Percentiles rank a stretch among this genome's conserved stretches.
phyloP scores from a whole-genome alignment of 2,888 invertebrate genomes.

The Phrixothrix hirtus region DNA sequence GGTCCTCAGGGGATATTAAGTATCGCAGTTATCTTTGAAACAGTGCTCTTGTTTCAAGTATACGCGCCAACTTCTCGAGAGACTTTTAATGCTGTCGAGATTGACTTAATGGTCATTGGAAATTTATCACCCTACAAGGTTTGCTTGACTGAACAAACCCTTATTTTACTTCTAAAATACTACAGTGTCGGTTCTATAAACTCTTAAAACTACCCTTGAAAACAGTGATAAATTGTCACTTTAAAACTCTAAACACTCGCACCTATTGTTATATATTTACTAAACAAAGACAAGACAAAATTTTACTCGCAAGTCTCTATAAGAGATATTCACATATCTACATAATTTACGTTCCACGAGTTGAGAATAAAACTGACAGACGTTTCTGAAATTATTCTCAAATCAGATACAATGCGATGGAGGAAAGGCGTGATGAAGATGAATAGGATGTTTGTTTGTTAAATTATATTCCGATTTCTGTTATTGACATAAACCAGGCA shows the following conservation, averaged over 20 bases:
- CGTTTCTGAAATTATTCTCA: too few relatives aligned
- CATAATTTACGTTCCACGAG: too few relatives aligned
- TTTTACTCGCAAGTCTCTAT: background rate
- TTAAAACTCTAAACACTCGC: conserved; percentile 6
- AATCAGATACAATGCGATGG: background rate
- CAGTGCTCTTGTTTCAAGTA: conserved; percentile 32
- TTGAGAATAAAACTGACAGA: too few relatives aligned
- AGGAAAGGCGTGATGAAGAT: background rate
- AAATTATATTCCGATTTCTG: background rate
- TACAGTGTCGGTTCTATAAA: conserved; percentile 17
- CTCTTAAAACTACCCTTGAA: conserved; percentile 20
- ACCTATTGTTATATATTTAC: conserved; percentile 13
- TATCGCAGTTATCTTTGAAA: conserved; percentile 32
- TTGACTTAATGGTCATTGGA: conserved; percentile 40
- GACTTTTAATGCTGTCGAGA: conserved; percentile 38
- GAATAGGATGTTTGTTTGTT: background rate
- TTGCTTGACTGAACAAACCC: conserved; percentile 31
- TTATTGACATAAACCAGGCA: too few relatives aligned
- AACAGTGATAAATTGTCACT: conserved; percentile 12
- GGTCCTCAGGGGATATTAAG: conserved; percentile 29
- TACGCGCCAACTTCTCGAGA: conserved; percentile 34
- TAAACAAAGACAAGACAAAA: too few relatives aligned
- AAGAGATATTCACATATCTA: background rate
- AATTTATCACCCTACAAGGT: conserved; percentile 37
- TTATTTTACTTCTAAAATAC: conserved; percentile 31